phyloP scores from a whole-genome alignment of 2,113 vertebrate genomes.

The Oncorhynchus tshawytscha region DNA sequence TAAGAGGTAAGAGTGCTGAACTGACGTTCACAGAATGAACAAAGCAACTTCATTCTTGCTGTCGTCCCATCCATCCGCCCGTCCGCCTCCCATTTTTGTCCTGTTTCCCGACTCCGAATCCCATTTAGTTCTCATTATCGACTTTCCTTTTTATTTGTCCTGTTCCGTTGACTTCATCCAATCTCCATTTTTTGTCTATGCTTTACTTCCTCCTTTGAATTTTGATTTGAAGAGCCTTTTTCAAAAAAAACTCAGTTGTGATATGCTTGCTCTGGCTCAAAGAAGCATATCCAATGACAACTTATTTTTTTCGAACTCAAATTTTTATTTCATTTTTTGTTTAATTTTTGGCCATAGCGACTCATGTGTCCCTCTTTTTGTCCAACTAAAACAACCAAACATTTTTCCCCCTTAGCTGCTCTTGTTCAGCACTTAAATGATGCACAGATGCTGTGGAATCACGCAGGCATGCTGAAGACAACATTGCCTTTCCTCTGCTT shows the following conservation, averaged over 20 bases:
- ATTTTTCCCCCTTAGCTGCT: conserved; percentile 99
- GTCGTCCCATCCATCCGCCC: conserved; percentile 85
- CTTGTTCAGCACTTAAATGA: conserved; percentile 92
- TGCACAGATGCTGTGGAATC: conserved; percentile 93
- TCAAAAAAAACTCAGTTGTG: conserved; percentile 75
- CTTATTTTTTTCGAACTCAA: conserved; percentile 61
- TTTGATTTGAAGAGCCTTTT: conserved; percentile 73
- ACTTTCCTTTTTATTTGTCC: conserved; percentile 74
- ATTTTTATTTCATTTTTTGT: conserved; percentile 71
- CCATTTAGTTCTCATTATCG: conserved; percentile 55
- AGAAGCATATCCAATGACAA: conserved; percentile 96
- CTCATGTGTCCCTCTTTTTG: conserved; percentile 99
- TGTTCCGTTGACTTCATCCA: conserved; percentile 83
- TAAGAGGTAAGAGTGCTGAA: conserved; percentile 99
- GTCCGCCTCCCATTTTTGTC: conserved; percentile 82
- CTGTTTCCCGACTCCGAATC: conserved; percentile 69
- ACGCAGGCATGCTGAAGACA: conserved; percentile 96
- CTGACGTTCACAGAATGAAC: conserved; percentile 99
- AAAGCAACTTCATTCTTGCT: conserved; percentile 98
- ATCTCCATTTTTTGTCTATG: conserved; percentile 80
- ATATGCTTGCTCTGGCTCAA: conserved; percentile 92
- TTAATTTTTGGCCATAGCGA: conserved; percentile 89
- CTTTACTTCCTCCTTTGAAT: conserved; percentile 78
- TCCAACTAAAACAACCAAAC: conserved; percentile 97
- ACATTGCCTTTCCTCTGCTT: conserved; percentile 86